Percentiles rank a stretch among this genome's conserved stretches.
Evolutionary conservation across 2,113 vertebrate genomes (phyloP).

Genomic region (Leucopsar rothschildi): DNA sequence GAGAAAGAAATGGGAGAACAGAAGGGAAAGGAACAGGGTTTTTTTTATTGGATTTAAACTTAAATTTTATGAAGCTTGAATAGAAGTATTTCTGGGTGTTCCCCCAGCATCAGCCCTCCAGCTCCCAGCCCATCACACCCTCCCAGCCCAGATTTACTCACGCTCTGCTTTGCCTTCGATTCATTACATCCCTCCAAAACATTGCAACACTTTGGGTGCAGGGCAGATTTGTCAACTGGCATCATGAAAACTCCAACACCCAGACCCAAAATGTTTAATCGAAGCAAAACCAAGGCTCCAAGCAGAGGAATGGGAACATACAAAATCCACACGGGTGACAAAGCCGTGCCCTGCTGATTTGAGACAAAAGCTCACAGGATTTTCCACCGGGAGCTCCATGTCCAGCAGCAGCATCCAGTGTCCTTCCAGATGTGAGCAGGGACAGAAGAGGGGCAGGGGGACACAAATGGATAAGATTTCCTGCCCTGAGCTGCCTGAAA

Average conservation of each 20-base stretch:
- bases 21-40: neutral
- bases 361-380: neutral
- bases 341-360: neutral
- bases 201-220: neutral
- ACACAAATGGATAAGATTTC: rapidly evolving
- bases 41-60: neutral
- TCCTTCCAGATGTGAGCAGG: neutral
- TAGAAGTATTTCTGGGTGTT: neutral
- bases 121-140: neutral
- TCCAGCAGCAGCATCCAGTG: rapidly evolving
- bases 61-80: neutral
- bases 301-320: neutral
- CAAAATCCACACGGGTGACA: neutral
- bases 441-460: neutral
- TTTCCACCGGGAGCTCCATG: neutral
- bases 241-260: neutral
- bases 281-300: neutral
- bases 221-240: neutral
- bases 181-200: neutral
- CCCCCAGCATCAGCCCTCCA: neutral
- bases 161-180: neutral
- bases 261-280: neutral
- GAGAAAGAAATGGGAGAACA: neutral
- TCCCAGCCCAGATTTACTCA: neutral
- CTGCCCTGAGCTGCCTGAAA: neutral